These are phyloP conservation scores for Antheraea mylitta DNA, from an alignment of 1,140 invertebrate species.

Conservation along the genomic window DNA sequence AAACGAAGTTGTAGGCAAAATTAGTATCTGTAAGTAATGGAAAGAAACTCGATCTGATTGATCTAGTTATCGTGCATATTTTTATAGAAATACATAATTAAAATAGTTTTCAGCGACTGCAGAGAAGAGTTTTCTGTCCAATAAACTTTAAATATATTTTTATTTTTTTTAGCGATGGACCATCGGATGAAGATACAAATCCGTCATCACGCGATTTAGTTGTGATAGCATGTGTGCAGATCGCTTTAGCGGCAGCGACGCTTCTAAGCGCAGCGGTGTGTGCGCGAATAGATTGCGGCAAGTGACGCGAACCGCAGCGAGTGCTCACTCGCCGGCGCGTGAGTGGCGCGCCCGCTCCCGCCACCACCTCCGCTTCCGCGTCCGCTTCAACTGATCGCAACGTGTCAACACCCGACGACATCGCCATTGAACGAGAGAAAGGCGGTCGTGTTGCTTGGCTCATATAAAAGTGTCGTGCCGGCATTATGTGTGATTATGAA, in stretches of 20 bases:
- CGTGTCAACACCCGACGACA: constrained; percentile 37
- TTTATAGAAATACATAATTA: too few species aligned
- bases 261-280: constrained; percentile 58
- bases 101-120: too few species aligned
- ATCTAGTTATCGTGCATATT: too few species aligned
- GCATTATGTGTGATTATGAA: neutral
- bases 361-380: constrained; percentile 32
- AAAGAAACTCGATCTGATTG: too few species aligned
- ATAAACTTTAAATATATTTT: neutral
- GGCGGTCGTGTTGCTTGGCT: constrained; percentile 58
- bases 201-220: constrained; percentile 64
- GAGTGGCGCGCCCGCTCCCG: constrained; percentile 51
- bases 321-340: constrained; percentile 56
- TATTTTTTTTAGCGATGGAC: constrained; percentile 35
- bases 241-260: constrained; percentile 52
- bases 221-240: constrained; percentile 66
- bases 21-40: too few species aligned
- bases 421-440: constrained; percentile 49
- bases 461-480: constrained; percentile 35
- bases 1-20: too few species aligned
- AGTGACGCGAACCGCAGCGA: constrained; percentile 58
- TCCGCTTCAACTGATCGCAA: constrained; percentile 25
- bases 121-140: too few species aligned
- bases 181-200: constrained; percentile 45
- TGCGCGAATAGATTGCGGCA: constrained; percentile 53